Base-by-base conservation (phyloP, 1,140 invertebrate genomes). In the Steinernema khuongi region DNA sequence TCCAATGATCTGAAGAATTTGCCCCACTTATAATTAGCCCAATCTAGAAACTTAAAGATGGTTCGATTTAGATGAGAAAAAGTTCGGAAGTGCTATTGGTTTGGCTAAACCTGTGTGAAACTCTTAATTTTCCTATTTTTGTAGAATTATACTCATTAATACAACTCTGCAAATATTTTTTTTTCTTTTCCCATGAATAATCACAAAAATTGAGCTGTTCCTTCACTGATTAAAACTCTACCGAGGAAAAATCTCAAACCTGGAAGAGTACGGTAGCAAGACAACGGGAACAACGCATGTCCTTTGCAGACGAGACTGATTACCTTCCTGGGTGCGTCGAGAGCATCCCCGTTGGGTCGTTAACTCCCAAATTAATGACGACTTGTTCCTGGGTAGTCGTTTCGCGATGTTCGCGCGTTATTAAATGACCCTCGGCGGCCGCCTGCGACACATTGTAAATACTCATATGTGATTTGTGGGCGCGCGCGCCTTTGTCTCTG, bases 361-460 rank as follows among this genome's bases (percentile, higher is more conserved):
- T 17, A 60, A 60, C 26, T 26, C 19, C 50, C 50, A 60, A 60
- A 60, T 60, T 60, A 60, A 60, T 22, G 50, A 60, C 50, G 14
- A 14, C 50, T 60, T 60, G 50, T 60, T 60, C 26, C 50, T n/a
- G 26, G 14, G 50, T 22, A 11, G 50, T 60, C 50, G 36, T 60
- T 26, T 60, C 22, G 22, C 50, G 50, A 26, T 60, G 11, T 26
- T 17, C 22, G 4, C 50, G 22, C 50, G 11, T 26, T 60, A 26
- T 26, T 4, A 60, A 60, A 60, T 60, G 50, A 60, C 50, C 50
- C 50, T 60, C 50, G 22, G 7, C 4, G 50, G 50, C 26, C 11
- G 50, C 22, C 36, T n/a, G 36, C 50, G 50, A 60, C 50, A 60
- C 50, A 60, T 60, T 60, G 50, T 60, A 60, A 60, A 60, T 60